Percentiles rank a stretch among this genome's conserved stretches.
phyloP scores from a whole-genome alignment of 2,888 invertebrate genomes.

The Papilio gigon region DNA sequence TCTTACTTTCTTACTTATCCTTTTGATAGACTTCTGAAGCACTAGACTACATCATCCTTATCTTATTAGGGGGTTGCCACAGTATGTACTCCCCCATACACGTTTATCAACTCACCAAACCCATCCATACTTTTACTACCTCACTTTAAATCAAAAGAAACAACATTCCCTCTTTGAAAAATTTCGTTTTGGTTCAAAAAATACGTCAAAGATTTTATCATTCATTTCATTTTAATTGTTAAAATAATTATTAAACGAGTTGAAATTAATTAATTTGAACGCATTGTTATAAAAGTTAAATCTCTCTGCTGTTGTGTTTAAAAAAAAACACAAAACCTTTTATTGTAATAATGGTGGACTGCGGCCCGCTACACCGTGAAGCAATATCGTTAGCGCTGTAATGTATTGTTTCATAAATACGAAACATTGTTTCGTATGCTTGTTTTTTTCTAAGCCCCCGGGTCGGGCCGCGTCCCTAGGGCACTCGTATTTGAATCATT shows the following conservation, averaged over 20 bases:
- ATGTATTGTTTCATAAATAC: conserved; percentile 39
- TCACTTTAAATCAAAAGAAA: background rate
- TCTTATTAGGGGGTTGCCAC: too few relatives aligned
- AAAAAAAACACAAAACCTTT: conserved; percentile 23
- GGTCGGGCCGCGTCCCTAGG: conserved; percentile 24
- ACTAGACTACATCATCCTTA: too few relatives aligned
- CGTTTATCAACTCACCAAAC: too few relatives aligned
- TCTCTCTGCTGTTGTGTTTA: background rate
- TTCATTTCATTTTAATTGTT: background rate
- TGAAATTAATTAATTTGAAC: conserved; percentile 16
- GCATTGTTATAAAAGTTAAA: conserved; percentile 11
- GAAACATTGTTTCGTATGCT: conserved; percentile 31
- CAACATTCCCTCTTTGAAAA: background rate
- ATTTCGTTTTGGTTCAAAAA: background rate
- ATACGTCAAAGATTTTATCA: background rate
- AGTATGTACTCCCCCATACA: too few relatives aligned
- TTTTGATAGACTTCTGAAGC: too few relatives aligned
- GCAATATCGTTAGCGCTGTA: conserved; percentile 38
- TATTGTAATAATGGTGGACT: conserved; percentile 23
- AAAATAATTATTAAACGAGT: background rate
- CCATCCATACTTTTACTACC: too few relatives aligned
- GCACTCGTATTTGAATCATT: background rate
- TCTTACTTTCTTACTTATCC: too few relatives aligned
- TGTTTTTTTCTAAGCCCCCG: conserved; percentile 28
- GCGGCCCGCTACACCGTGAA: conserved; percentile 19